Conservation (phyloP, 2,113 vertebrate species). For the Xiphias gladius region DNA sequence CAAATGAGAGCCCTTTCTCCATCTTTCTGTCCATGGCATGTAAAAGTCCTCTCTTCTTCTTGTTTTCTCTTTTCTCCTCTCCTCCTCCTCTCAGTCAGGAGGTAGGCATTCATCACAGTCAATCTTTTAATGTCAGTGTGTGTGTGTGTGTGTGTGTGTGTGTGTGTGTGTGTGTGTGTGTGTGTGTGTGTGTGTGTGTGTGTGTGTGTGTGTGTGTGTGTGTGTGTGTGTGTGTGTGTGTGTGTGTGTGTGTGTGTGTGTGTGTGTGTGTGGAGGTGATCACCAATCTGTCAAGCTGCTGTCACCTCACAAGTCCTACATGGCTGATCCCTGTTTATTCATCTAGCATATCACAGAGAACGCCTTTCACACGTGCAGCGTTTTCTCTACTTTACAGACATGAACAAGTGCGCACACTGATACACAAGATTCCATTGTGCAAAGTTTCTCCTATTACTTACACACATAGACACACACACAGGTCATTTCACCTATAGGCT, state of each 20-base stretch:
- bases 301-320: constrained; percentile 58
- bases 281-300: constrained; percentile 52
- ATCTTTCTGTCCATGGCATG: constrained; percentile 50
- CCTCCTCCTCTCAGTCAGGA: constrained; percentile 31
- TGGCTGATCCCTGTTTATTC: constrained; percentile 49
- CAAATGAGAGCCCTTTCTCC: constrained; percentile 59
- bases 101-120: constrained; percentile 75
- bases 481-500: constrained; percentile 41
- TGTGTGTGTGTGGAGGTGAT: constrained; percentile 66
- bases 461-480: neutral
- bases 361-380: constrained; percentile 3
- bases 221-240: constrained; percentile 56
- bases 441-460: constrained; percentile 32
- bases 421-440: constrained; percentile 25
- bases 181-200: constrained; percentile 59
- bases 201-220: constrained; percentile 55
- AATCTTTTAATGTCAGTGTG: constrained; percentile 72
- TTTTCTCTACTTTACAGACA: constrained; percentile 2
- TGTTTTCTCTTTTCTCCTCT: constrained; percentile 21
- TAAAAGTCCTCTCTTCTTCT: constrained; percentile 45
- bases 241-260: constrained; percentile 51
- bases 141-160: constrained; percentile 61
- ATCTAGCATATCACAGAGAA: constrained; percentile 21
- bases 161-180: constrained; percentile 62
- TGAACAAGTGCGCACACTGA: constrained; percentile 14